Base-by-base conservation (phyloP, 2,888 invertebrate species). In the Elysia crispata region DNA sequence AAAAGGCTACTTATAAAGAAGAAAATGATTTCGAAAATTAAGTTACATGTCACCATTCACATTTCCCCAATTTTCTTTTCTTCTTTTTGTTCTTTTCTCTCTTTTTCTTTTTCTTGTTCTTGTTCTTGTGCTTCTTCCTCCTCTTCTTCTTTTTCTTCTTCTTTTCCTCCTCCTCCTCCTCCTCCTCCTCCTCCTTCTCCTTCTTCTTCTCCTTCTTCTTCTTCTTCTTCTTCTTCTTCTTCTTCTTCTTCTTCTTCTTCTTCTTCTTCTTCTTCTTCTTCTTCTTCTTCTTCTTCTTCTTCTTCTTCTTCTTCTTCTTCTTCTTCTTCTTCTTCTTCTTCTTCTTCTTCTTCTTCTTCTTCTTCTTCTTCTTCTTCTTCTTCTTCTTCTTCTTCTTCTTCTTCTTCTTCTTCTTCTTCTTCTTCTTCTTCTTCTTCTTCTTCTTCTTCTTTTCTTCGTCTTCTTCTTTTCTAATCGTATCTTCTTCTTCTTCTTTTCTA, bases 201-300 rank as follows among this genome's bases (percentile, higher is more conserved):
- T 70, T 41, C 41, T 70, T 70, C 70, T 33, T 70, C 70, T 41
- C 25, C 41, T 70, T 41, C 41, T 70, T 70, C 70, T 30, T 33
- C 41, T 70, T 70, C 70, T 41, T 41, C 41, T 70, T 70, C 70
- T 33, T 70, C 70, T 41, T 70, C 70, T 70, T 70, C 70, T 31
- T 70, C 41, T 31, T 41, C 70, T 33, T 70, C 41, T 70, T 70
- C n/a, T 41, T 70, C 41, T 70, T 41, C 31, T 70, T 33, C 70
- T 41, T 70, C 70, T 70, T 41, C 41, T 70, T 70, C 70, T 41
- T 30, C 41, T 30, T 70, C 41, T 70, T 41, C 41, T 70, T 70
- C n/a, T 41, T n/a, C 41, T 70, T 41, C 41, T 70, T n/a, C 41
- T 33, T 70, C n/a, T 70, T 18, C 70, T 33, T 70, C 41, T 31